phyloP scores from a whole-genome alignment of 2,797 vertebrate genomes.

The Lateolabrax maculatus region DNA sequence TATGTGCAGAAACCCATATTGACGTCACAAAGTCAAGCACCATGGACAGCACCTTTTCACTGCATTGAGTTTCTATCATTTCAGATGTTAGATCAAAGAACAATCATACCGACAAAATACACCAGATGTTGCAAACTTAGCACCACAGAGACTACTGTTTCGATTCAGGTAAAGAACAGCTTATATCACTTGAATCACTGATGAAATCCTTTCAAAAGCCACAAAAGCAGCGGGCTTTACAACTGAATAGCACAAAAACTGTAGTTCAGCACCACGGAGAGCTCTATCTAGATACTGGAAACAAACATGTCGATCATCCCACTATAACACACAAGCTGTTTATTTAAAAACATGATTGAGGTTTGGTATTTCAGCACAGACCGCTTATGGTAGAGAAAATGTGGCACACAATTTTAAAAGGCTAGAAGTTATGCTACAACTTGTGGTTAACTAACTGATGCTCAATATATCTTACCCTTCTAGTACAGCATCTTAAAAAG shows the following conservation, averaged over 20 bases:
- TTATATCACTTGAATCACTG: fast-evolving
- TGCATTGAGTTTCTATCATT: too few relatives aligned
- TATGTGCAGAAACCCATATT: background rate
- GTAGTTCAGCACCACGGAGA: background rate
- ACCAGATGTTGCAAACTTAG: fast-evolving
- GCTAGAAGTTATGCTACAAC: too few relatives aligned
- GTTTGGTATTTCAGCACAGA: background rate
- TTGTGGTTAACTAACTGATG: background rate
- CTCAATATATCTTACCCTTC: background rate
- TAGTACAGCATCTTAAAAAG: background rate
- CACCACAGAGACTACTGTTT: fast-evolving
- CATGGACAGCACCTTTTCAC: background rate
- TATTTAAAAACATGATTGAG: background rate
- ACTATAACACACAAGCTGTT: background rate
- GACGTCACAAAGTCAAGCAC: background rate
- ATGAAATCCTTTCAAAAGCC: fast-evolving
- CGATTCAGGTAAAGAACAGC: fast-evolving
- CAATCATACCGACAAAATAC: background rate
- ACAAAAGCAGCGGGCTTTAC: fast-evolving
- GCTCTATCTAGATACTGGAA: too few relatives aligned
- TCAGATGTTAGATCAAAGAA: background rate
- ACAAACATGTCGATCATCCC: fast-evolving
- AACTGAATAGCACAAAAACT: background rate
- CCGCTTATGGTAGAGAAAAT: background rate
- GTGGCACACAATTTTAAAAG: fast-evolving